Evolutionary conservation across 2,888 invertebrate genomes (phyloP).

Genomic region (Orchesellides sinensis): DNA sequence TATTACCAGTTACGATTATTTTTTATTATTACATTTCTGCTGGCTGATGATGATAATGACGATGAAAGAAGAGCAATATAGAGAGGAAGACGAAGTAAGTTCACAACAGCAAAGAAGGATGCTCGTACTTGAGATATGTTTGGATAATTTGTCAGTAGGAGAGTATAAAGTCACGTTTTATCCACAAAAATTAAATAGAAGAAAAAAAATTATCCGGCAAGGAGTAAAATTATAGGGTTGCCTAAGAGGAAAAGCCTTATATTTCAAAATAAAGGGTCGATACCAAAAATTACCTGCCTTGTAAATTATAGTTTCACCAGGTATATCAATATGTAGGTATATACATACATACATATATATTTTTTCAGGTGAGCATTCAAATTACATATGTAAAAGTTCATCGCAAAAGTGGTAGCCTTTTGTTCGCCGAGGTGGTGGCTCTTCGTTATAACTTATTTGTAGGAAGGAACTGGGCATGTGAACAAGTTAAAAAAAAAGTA

Average conservation of each 20-base stretch:
- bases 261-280: slow-evolving; percentile 73
- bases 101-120: background rate
- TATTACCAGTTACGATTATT: slow-evolving; percentile 8
- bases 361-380: no score
- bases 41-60: background rate
- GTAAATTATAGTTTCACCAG: slow-evolving; percentile 72
- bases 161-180: slow-evolving; percentile 74
- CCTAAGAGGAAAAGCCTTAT: slow-evolving; percentile 17
- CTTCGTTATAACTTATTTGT: background rate
- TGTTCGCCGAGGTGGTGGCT: background rate
- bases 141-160: slow-evolving; percentile 74
- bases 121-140: no score
- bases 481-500: background rate
- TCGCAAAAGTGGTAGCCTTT: no score
- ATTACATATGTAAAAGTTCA: no score
- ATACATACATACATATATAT: slow-evolving; percentile 4
- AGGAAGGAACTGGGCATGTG: slow-evolving; percentile 8
- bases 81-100: background rate
- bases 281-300: slow-evolving; percentile 73
- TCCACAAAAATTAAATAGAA: slow-evolving; percentile 47
- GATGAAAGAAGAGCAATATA: slow-evolving; percentile 19
- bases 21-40: slow-evolving; percentile 13
- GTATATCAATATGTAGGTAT: slow-evolving; percentile 4
- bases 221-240: slow-evolving; percentile 73
- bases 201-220: slow-evolving; percentile 70